Percentiles rank a stretch among this genome's conserved stretches.
Evolutionary conservation across 2,113 vertebrate species (phyloP).

Genomic region (Pygoscelis antarcticus): DNA sequence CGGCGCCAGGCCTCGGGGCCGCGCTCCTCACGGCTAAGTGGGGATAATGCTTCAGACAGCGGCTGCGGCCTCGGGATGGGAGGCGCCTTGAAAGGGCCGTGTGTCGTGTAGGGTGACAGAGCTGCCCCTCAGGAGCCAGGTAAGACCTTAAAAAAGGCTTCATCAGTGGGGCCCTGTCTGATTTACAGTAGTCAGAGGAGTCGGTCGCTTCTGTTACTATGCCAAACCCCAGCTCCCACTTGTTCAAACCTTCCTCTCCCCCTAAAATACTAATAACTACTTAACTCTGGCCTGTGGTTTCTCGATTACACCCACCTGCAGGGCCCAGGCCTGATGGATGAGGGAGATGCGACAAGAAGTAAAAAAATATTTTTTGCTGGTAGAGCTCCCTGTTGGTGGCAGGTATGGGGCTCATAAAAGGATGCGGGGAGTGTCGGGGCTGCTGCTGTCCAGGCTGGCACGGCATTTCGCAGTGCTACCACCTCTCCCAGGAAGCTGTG

Average conservation of each 20-base stretch:
- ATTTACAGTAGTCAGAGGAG: not conserved
- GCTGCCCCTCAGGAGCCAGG: not conserved
- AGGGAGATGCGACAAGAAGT: not conserved
- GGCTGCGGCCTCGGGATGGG: not conserved
- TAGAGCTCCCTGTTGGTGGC: not conserved
- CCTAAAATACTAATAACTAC: not conserved
- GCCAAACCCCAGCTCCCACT: not conserved
- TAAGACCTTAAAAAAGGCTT: not conserved
- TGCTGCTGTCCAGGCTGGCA: not conserved
- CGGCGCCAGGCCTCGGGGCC: not conserved
- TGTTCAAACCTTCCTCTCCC: not conserved
- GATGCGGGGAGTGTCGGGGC: not conserved
- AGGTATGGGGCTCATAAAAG: not conserved
- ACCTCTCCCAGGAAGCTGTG: not conserved
- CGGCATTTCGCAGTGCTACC: accelerated
- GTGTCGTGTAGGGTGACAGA: not conserved
- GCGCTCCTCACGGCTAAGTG: not conserved
- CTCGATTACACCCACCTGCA: not conserved
- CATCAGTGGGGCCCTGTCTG: accelerated
- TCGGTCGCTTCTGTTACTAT: accelerated
- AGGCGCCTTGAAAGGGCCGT: not conserved
- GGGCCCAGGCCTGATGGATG: not conserved
- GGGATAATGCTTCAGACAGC: not conserved
- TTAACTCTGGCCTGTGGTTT: not conserved
- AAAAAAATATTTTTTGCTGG: not conserved